Percentiles rank a stretch among this genome's conserved stretches.
phyloP scores from a whole-genome alignment of 2,888 invertebrate species.

The Pteria penguin region DNA sequence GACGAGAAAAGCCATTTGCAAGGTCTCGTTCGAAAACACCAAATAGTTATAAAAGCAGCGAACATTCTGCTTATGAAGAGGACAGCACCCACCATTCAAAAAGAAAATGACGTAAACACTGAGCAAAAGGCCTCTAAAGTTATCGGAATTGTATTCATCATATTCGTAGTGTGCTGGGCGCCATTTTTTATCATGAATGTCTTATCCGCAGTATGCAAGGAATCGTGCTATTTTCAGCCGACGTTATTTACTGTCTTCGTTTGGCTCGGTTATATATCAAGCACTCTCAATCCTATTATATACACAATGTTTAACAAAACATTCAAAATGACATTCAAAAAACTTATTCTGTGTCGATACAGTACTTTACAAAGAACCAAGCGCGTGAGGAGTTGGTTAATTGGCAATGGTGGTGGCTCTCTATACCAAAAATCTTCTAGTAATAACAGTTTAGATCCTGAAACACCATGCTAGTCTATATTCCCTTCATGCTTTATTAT shows the following conservation, averaged over 20 bases:
- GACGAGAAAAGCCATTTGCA: conserved; percentile 2
- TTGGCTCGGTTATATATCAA: conserved; percentile 79
- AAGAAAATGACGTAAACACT: conserved; percentile 83
- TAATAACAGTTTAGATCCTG: conserved; percentile 38
- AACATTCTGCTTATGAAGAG: conserved; percentile 70
- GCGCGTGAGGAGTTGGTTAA: conserved; percentile 50
- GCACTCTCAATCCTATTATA: conserved; percentile 79
- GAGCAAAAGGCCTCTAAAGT: conserved; percentile 98
- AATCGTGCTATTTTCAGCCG: conserved; percentile 85
- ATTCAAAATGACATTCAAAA: conserved; percentile 77
- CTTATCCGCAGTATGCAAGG: conserved; percentile 85
- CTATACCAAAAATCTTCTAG: conserved; percentile 30
- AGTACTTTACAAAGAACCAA: conserved; percentile 61
- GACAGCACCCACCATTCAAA: conserved; percentile 51
- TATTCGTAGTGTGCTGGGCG: conserved; percentile 79
- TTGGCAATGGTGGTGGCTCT: conserved; percentile 33
- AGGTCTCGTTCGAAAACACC: conserved; percentile 72
- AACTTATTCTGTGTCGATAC: conserved; percentile 74
- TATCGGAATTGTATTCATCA: conserved; percentile 78
- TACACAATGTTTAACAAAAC: conserved; percentile 80
- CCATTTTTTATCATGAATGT: conserved; percentile 79
- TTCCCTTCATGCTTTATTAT: no score
- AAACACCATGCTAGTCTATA: conserved; percentile 32
- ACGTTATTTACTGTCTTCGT: conserved; percentile 75
- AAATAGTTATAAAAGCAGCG: conserved; percentile 74